Base-by-base conservation (phyloP, 2,888 invertebrate species). In the Andrena hattorfiana region DNA sequence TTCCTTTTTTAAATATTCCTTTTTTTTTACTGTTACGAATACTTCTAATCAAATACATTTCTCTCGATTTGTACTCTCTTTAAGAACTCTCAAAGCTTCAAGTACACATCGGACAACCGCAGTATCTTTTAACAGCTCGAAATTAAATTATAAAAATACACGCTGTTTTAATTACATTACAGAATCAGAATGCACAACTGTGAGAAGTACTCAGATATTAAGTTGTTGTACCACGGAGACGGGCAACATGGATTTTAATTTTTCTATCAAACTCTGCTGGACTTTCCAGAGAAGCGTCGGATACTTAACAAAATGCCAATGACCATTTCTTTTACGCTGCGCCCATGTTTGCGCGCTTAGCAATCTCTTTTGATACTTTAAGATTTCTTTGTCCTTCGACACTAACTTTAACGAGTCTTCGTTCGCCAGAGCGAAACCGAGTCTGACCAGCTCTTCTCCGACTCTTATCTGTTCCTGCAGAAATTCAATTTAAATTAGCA, bases 381-480 rank as follows among this genome's bases (percentile, higher is more conserved):
- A 81, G 72, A 94, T 91, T 8, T 90, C 84, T 56, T 92, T 92
- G 76, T 94, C 93, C 32, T 90, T 90, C 10, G 89, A 70, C 89
- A 20, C 48, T 63, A 90, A 91, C 90, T 93, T 94, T 75, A 85
- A 49, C 28, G 87, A 76, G 26, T 90, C 42, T 64, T 87, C 69
- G 3, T 81, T 81, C 0, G 90, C 86, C 8, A 90, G 90, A 20
- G 89, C 94, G 82, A 94, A 93, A 62, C 95, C 95, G 77, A 95
- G 92, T 88, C 92, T 93, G 0, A 95, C 91, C 62, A 96, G 92
- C 63, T 95, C 94, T 85, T 95, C 94, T 0, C 95, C 96, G 75
- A 96, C 94, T 85, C 95, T 93, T 35, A 95, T 86, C 8, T 94
- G 94, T 54, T 94, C 94, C 94, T 94, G 49, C 77, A 59, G 2